A percentile compares a stretch with the other conserved stretches of the same genome.
These are phyloP conservation scores for Gastrophryne carolinensis DNA, from an alignment of 2,797 vertebrate genomes.

Conservation along the genomic window DNA sequence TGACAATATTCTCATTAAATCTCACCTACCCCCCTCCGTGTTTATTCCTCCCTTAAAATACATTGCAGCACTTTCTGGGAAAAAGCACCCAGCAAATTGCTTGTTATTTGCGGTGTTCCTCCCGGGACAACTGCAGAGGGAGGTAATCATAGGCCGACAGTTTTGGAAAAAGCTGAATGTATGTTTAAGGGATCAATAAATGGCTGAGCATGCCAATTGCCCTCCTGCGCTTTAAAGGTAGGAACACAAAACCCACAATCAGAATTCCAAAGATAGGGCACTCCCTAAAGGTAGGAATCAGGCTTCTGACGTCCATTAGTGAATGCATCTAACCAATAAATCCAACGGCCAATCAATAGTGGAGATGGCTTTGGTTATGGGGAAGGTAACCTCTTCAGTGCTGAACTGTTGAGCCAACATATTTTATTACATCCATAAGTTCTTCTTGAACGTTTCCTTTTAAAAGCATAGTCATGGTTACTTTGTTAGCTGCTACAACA, in stretches of 20 bases:
- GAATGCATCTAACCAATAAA: slow-evolving; percentile 14
- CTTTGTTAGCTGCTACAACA: too few relatives aligned
- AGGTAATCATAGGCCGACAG: not conserved
- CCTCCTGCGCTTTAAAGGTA: not conserved
- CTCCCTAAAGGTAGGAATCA: not conserved
- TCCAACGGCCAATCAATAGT: slow-evolving; percentile 1
- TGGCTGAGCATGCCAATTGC: not conserved
- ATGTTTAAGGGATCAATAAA: slow-evolving; percentile 24
- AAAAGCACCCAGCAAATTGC: not conserved
- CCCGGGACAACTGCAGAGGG: not conserved
- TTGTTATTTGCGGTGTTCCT: not conserved
- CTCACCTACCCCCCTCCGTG: not conserved
- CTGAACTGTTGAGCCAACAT: too few relatives aligned
- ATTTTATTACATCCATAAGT: too few relatives aligned
- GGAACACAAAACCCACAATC: too few relatives aligned
- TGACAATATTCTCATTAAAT: slow-evolving; percentile 4
- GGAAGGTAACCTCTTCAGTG: not conserved
- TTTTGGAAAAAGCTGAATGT: slow-evolving; percentile 7
- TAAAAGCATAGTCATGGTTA: too few relatives aligned
- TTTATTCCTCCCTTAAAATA: not conserved
- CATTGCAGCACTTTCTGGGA: slow-evolving; percentile 7
- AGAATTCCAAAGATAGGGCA: too few relatives aligned
- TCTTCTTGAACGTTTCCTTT: too few relatives aligned
- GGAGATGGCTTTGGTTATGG: not conserved
- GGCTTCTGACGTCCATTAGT: slow-evolving; percentile 26